Conservation (phyloP, 2,797 vertebrate species). For the Merluccius polli region DNA sequence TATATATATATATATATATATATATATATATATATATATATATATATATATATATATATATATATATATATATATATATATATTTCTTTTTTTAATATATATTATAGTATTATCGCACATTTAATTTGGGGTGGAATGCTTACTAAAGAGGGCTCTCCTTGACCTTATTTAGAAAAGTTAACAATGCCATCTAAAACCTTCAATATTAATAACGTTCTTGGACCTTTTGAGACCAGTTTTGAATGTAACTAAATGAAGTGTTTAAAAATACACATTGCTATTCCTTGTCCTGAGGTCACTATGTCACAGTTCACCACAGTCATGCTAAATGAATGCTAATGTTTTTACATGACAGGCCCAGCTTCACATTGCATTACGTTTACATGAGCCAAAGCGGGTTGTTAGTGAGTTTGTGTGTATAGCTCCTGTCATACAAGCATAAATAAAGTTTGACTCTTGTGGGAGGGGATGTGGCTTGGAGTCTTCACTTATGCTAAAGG, state of each 20-base stretch:
- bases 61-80: too few relatives aligned
- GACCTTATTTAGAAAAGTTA: not conserved
- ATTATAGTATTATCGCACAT: not conserved
- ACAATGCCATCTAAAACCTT: not conserved
- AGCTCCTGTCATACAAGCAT: not conserved
- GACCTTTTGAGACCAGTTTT: not conserved
- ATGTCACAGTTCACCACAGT: not conserved
- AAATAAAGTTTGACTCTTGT: not conserved
- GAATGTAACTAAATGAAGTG: not conserved
- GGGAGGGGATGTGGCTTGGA: too few relatives aligned
- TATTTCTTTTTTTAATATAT: too few relatives aligned
- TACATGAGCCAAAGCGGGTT: not conserved
- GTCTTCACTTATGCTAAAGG: too few relatives aligned
- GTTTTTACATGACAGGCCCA: not conserved
- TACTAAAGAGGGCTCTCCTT: not conserved
- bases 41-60: too few relatives aligned
- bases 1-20: constrained; percentile 14
- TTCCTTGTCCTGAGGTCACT: not conserved
- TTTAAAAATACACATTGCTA: not conserved
- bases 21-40: not conserved
- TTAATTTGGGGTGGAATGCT: too few relatives aligned
- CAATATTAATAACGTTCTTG: not conserved
- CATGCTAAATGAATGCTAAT: not conserved
- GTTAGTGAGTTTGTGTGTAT: not conserved
- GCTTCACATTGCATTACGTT: not conserved